Evolutionary conservation across 1,140 invertebrate genomes (phyloP).

Genomic region (Drosophila punjabiensis): DNA sequence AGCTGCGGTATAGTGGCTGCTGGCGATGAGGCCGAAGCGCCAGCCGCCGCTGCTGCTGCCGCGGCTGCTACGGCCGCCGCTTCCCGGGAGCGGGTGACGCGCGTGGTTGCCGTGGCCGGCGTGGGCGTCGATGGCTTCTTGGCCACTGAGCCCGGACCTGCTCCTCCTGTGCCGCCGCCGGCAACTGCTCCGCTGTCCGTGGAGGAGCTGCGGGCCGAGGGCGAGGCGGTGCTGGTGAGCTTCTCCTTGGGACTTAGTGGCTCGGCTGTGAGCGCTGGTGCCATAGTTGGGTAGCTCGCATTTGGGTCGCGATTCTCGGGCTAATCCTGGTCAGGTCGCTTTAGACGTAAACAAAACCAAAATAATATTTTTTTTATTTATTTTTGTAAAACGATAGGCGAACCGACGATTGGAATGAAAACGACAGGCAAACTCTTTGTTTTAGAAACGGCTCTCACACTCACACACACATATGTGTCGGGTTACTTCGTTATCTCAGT

Average conservation of each 20-base stretch:
- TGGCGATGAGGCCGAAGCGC: constrained; percentile 17
- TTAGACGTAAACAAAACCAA: constrained; percentile 17
- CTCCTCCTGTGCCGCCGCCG: constrained; percentile 8
- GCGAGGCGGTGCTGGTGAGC: constrained; percentile 69
- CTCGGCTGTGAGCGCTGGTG: constrained; percentile 87
- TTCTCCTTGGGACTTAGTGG: constrained; percentile 85
- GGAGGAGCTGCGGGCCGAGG: constrained; percentile 59
- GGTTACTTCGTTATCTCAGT: constrained; percentile 12
- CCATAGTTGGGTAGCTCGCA: constrained; percentile 84
- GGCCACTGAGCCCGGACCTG: constrained; percentile 3
- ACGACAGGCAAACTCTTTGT: constrained; percentile 18
- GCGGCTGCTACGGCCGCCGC: constrained; percentile 45
- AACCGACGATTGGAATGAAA: constrained; percentile 19
- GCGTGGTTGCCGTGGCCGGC: constrained; percentile 58
- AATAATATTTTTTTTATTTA: constrained; percentile 37
- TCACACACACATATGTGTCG: constrained; percentile 3
- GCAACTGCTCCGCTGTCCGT: constrained; percentile 38
- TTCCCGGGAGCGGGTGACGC: constrained; percentile 65
- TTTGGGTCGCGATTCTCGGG: constrained; percentile 9
- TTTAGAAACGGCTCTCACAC: neutral
- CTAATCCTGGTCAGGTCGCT: constrained; percentile 36
- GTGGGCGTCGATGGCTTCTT: constrained; percentile 55
- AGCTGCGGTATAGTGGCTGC: constrained; percentile 1
- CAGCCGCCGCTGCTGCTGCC: constrained; percentile 34
- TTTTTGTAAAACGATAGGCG: constrained; percentile 11